Conservation (phyloP, 2,888 invertebrate species). For the Metalampra italica region DNA sequence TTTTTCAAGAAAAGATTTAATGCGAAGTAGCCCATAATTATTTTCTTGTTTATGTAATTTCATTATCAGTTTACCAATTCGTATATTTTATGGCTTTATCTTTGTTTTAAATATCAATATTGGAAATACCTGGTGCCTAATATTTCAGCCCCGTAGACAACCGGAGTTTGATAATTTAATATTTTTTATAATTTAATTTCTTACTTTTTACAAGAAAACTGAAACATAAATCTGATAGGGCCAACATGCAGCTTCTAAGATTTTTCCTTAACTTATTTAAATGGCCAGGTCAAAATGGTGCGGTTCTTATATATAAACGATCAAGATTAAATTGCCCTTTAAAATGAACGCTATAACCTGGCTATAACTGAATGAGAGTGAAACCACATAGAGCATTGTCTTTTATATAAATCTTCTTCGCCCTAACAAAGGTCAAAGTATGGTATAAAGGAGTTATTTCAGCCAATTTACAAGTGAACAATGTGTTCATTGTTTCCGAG, state of each 20-base stretch:
- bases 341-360: not conserved
- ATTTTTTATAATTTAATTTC: too few relatives aligned
- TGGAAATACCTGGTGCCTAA: too few relatives aligned
- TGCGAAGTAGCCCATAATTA: constrained; percentile 14
- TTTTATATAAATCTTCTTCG: constrained; percentile 14
- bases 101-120: too few relatives aligned
- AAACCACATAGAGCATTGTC: constrained; percentile 3
- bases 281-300: too few relatives aligned
- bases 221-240: too few relatives aligned
- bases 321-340: not conserved
- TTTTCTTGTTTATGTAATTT: not conserved
- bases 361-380: not conserved
- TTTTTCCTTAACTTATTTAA: too few relatives aligned
- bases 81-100: constrained; percentile 20
- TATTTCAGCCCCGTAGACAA: too few relatives aligned
- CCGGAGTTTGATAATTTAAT: too few relatives aligned
- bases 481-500: constrained; percentile 69
- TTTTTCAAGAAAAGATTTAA: constrained; percentile 14
- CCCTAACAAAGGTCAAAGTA: constrained; percentile 34
- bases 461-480: constrained; percentile 64
- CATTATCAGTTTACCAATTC: not conserved
- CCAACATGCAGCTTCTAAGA: too few relatives aligned
- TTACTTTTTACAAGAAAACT: too few relatives aligned
- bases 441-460: constrained; percentile 49
- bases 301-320: not conserved